A percentile compares a stretch with the other conserved stretches of the same genome.
Evolutionary conservation across 2,888 invertebrate species (phyloP).

Genomic region (Disparrhopalites patrizii): DNA sequence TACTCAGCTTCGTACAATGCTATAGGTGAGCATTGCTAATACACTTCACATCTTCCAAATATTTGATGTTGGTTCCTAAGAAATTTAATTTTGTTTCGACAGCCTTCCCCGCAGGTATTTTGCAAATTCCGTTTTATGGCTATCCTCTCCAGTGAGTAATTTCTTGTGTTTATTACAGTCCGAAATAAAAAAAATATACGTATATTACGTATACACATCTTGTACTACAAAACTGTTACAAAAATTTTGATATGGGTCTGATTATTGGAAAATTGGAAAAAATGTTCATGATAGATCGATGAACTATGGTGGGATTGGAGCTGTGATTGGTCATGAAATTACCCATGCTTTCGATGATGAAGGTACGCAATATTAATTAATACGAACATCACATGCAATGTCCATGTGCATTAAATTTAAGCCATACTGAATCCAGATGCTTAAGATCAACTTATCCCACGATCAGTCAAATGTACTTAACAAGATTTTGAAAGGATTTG

Average conservation of each 20-base stretch:
- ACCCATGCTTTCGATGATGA: slow-evolving; percentile 60
- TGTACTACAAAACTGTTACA: neutral
- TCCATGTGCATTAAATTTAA: too few species aligned
- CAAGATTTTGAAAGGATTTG: too few species aligned
- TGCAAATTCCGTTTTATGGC: slow-evolving; percentile 80
- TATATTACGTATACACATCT: neutral
- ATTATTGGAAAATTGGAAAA: neutral
- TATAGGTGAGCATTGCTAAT: slow-evolving; percentile 66
- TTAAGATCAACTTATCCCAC: too few species aligned
- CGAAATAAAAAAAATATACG: too few species aligned
- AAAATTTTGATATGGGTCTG: too few species aligned
- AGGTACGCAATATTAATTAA: too few species aligned
- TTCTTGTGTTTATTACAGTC: neutral
- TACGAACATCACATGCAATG: too few species aligned
- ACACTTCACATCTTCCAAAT: neutral
- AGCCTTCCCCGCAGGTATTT: slow-evolving; percentile 79
- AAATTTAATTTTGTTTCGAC: too few species aligned
- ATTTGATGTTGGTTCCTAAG: neutral
- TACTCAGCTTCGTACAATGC: slow-evolving; percentile 81
- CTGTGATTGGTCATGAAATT: slow-evolving; percentile 55
- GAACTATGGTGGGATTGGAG: slow-evolving; percentile 47
- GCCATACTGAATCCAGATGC: too few species aligned
- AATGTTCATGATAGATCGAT: slow-evolving; percentile 35
- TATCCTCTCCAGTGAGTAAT: slow-evolving; percentile 41
- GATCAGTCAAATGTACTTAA: too few species aligned